These are phyloP conservation scores for Yponomeuta sedellus DNA, from an alignment of 2,888 invertebrate species.

Conservation along the genomic window DNA sequence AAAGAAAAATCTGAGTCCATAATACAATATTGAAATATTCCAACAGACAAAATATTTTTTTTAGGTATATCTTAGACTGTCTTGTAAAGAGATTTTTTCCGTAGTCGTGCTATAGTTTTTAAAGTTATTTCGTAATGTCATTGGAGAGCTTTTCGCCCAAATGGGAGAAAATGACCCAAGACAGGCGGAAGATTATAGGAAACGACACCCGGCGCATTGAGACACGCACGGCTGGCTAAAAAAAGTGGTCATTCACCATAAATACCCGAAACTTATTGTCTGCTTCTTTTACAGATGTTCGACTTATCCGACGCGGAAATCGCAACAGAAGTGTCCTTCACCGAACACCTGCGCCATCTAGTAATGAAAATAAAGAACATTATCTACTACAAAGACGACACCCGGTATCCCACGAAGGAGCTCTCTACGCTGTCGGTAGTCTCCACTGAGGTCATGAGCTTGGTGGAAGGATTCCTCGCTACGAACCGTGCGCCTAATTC, in stretches of 20 bases:
- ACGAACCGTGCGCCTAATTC: slow-evolving; percentile 67
- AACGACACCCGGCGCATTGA: too few relatives aligned
- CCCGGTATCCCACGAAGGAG: slow-evolving; percentile 67
- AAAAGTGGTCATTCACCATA: not conserved
- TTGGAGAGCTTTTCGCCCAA: too few relatives aligned
- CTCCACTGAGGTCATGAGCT: slow-evolving; percentile 77
- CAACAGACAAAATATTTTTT: too few relatives aligned
- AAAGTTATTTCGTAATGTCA: too few relatives aligned
- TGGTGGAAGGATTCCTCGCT: slow-evolving; percentile 77
- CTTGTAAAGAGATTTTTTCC: too few relatives aligned
- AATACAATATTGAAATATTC: too few relatives aligned
- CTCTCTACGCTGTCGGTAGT: slow-evolving; percentile 76
- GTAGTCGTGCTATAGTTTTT: too few relatives aligned
- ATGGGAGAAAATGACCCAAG: too few relatives aligned
- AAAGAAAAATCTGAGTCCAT: too few relatives aligned
- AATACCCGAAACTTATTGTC: not conserved
- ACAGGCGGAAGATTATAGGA: too few relatives aligned
- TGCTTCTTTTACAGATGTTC: slow-evolving; percentile 76
- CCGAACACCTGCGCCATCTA: slow-evolving; percentile 77
- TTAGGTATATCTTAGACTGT: too few relatives aligned
- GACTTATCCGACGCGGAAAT: slow-evolving; percentile 79
- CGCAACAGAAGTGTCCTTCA: slow-evolving; percentile 81
- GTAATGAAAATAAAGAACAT: slow-evolving; percentile 71
- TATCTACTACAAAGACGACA: slow-evolving; percentile 60
- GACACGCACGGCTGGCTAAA: too few relatives aligned